Evolutionary conservation across 2,797 vertebrate genomes (phyloP), one percentile per base, ranked within the genome.

Genomic region (Cossypha polioptera): DNA sequence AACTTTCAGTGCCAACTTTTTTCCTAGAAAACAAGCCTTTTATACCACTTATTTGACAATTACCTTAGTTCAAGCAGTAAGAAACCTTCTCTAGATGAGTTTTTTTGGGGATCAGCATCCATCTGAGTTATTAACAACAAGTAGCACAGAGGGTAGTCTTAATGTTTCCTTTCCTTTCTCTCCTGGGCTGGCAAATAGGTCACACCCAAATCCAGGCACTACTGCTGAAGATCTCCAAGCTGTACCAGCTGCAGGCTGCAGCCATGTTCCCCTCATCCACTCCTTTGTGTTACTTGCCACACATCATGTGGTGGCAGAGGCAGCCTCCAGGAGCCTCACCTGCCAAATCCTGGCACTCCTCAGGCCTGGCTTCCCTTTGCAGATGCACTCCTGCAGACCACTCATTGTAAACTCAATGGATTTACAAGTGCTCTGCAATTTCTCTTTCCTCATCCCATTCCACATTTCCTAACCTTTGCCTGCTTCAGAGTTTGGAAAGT

Each of bases 301-400:
- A 2, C 2, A 5, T 31, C 22, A 2, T 1, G 1, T 0, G 1
- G 38, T 5, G 38, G 47, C 33, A 33, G 45, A 20, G 4, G 50
- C n/a, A 20, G 14, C 21, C 74, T 43, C 36, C 7, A 2, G 28
- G n/a, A 66, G n/a, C 18, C 12, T 13, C 7, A 35, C 2, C 45
- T 57, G 42, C 75, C 45, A 63, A 48, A 21, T 10, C 45, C 50
- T 6, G 0, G 5, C n/a, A 38, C 0, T 0, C 47, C 42, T n/a
- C 26, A 19, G 9, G 16, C 65, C 51, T 68, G 36, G 2, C 54
- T 48, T 40, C 33, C 21, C 47, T 33, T 35, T 35, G 28, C 54
- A 62, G 38, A 35, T 13, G 42, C 47, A 4, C 22, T 18, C 43
- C 66, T n/a, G 19, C 22, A 72, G 31, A 59, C 20, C 2, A 4